Evolutionary conservation across 2,797 vertebrate genomes (phyloP), one percentile per base, ranked within the genome.

Genomic region (Micrastur ruficollis): DNA sequence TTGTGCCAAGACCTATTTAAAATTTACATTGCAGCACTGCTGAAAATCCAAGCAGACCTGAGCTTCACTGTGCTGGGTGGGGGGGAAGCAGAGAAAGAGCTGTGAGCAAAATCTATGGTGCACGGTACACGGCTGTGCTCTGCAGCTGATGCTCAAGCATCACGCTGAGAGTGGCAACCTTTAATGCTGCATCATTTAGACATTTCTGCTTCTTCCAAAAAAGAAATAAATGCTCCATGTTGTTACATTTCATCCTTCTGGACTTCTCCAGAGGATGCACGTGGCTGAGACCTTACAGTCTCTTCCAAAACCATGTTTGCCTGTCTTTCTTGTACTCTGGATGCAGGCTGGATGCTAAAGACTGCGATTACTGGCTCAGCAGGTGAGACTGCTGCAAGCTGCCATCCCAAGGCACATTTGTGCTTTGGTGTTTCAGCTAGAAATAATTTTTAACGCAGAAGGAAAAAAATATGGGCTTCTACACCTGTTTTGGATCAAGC

Each of bases 331-430:
- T 49, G 23, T 78, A 22, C 40, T 63, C 40, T 20, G 55, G 38
- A 32, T 72, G 32, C 62, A 83, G 70, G 46, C 76, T 92, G 90
- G 66, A 32, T 75, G 58, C 58, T 85, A 82, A 95, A 92, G 81
- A 76, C 71, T 58, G 70, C 68, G 78, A 88, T 93, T 95, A 86
- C 47, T 59, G 65, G 65, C 94, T 92, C 95, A 92, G 92, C 58
- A 90, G 80, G 91, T 17, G 36, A 82, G 52, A 29, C 42, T 72
- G 38, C 50, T n/a, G 56, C 79, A 86, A 94, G 46, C 70, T 92
- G 88, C 53, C 71, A 12, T 75, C 80, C 72, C 66, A 50, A 90
- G 53, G 65, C 81, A 71, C 32, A 27, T 31, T 71, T 78, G 52
- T 47, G 38, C 84, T 85, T 85, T 38, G 21, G 14, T 67, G 34